phyloP scores from a whole-genome alignment of 2,888 invertebrate genomes.

The Mallateleia sp. region DNA sequence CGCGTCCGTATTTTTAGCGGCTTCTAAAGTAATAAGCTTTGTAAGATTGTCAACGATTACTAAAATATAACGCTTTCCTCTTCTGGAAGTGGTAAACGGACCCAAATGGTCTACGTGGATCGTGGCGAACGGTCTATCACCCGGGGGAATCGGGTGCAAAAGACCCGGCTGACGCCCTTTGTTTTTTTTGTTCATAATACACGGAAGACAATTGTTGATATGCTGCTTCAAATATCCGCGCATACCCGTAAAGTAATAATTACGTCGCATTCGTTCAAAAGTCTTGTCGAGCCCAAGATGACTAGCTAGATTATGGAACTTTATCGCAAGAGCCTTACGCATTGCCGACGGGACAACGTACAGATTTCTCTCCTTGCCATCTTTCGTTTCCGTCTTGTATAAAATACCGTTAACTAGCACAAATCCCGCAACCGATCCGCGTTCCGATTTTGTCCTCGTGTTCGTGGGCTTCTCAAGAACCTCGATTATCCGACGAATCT shows the following conservation, averaged over 20 bases:
- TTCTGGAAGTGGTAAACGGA: constrained; percentile 36
- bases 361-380: background rate
- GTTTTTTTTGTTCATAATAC: constrained; percentile 57
- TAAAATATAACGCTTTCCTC: constrained; percentile 63
- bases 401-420: background rate
- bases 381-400: background rate
- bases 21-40: constrained; percentile 61
- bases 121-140: constrained; percentile 67
- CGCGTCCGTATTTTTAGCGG: constrained; percentile 65
- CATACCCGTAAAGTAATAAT: constrained; percentile 66
- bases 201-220: constrained; percentile 73
- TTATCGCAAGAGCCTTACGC: constrained; percentile 58
- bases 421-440: background rate
- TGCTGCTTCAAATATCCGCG: constrained; percentile 72
- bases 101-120: constrained; percentile 68
- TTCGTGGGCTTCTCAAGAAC: background rate
- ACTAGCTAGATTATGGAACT: constrained; percentile 57
- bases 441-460: background rate
- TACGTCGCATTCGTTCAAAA: constrained; percentile 16
- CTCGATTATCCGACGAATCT: background rate
- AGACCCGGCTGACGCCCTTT: constrained; percentile 73
- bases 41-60: constrained; percentile 58
- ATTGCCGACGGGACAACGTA: constrained; percentile 55
- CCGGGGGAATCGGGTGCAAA: constrained; percentile 76
- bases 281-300: constrained; percentile 66